These are phyloP conservation scores for Pseudochirops cupreus DNA, from an alignment of 2,797 vertebrate species.

Conservation along the genomic window DNA sequence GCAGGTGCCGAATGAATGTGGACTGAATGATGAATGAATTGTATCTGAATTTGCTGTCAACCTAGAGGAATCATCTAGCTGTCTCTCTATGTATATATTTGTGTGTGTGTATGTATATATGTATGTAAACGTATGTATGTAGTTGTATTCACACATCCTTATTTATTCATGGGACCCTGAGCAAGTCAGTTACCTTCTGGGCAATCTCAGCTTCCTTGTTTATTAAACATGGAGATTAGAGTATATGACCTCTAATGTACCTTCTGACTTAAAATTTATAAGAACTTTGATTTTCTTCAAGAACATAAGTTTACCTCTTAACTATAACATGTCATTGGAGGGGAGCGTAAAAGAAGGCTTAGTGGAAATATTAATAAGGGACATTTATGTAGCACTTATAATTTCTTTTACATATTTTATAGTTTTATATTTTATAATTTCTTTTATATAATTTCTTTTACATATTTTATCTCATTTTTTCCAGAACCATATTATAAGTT, in stretches of 20 bases:
- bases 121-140: not conserved
- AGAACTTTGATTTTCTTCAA: not conserved
- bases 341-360: not conserved
- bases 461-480: not conserved
- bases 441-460: not conserved
- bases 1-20: not conserved
- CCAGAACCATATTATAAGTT: not conserved
- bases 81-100: not conserved
- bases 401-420: not conserved
- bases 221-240: not conserved
- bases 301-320: not conserved
- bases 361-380: not conserved
- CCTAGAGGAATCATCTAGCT: not conserved
- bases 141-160: not conserved
- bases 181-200: not conserved
- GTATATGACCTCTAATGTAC: not conserved
- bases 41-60: constrained; percentile 14
- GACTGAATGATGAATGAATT: not conserved
- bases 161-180: not conserved
- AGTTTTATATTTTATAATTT: not conserved
- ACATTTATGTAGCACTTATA: not conserved
- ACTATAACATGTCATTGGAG: not conserved
- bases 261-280: not conserved
- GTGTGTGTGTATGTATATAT: too few relatives aligned
- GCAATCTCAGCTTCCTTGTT: not conserved